These are phyloP conservation scores for Rhinichthys klamathensis DNA, from an alignment of 2,113 vertebrate species.

Conservation along the genomic window DNA sequence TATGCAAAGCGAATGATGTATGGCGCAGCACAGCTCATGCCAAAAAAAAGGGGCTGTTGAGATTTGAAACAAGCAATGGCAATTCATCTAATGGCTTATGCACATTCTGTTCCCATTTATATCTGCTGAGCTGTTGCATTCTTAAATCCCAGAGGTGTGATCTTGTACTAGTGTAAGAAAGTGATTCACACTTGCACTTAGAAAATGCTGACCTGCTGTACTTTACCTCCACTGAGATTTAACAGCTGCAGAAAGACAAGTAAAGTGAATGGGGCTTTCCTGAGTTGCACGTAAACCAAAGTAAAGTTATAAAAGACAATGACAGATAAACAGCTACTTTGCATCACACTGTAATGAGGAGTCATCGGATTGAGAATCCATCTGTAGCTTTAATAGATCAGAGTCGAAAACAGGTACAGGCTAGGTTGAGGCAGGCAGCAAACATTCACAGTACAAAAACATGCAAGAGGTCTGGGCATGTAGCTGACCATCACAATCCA, in stretches of 20 bases:
- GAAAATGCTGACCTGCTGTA: constrained; percentile 35
- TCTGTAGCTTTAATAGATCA: too few species aligned
- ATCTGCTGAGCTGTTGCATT: constrained; percentile 40
- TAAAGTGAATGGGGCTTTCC: not conserved
- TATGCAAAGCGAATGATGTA: not conserved
- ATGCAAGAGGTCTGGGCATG: too few species aligned
- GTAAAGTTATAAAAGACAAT: not conserved
- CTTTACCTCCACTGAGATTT: constrained; percentile 7
- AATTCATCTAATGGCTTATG: constrained; percentile 36
- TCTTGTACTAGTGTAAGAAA: constrained; percentile 27
- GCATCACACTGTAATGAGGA: not conserved
- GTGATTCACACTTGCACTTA: constrained; percentile 40
- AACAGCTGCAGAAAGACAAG: not conserved
- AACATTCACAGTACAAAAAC: too few species aligned
- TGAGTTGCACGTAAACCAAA: not conserved
- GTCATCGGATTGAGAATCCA: too few species aligned
- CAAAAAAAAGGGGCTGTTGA: constrained; percentile 8
- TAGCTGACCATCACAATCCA: too few species aligned
- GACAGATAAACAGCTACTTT: not conserved
- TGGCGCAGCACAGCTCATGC: not conserved
- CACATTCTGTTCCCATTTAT: constrained; percentile 32
- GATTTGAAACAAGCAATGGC: constrained; percentile 28
- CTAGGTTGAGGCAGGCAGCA: too few species aligned
- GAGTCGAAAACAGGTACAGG: too few species aligned
- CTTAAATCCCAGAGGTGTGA: constrained; percentile 28